Evolutionary conservation across 2,113 vertebrate species (phyloP).

Genomic region (Gobiocypris rarus): DNA sequence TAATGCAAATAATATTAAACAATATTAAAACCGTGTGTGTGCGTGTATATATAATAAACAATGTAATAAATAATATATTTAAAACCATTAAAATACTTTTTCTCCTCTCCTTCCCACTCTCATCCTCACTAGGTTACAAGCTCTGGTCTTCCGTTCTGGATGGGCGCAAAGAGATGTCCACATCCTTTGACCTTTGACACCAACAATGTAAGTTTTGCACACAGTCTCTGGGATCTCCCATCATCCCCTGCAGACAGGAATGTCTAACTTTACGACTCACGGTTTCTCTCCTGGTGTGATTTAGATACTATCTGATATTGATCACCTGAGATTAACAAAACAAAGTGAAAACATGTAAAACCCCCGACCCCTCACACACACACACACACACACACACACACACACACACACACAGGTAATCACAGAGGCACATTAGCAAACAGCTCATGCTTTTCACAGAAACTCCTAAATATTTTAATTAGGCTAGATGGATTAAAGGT

Average conservation of each 20-base stretch:
- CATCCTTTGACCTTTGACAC: slow-evolving; percentile 79
- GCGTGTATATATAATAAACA: background rate
- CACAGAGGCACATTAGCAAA: slow-evolving; percentile 26
- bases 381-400: too few relatives aligned
- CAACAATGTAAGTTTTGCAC: slow-evolving; percentile 72
- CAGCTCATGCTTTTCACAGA: background rate
- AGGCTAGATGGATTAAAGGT: background rate
- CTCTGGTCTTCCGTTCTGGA: slow-evolving; percentile 80
- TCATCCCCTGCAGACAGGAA: slow-evolving; percentile 41
- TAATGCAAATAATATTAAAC: too few relatives aligned
- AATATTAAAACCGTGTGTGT: too few relatives aligned
- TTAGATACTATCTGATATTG: slow-evolving; percentile 54
- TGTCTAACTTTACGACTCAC: slow-evolving; percentile 39
- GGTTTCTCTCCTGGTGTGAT: slow-evolving; percentile 47
- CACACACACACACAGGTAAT: background rate
- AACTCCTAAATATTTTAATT: background rate
- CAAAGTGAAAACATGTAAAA: slow-evolving; percentile 49
- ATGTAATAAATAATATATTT: background rate
- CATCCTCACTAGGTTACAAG: slow-evolving; percentile 70
- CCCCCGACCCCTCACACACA: background rate
- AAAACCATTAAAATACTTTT: background rate
- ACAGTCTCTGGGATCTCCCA: background rate
- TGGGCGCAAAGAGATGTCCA: slow-evolving; percentile 80
- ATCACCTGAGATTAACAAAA: slow-evolving; percentile 52
- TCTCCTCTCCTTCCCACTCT: slow-evolving; percentile 28